Evolutionary conservation across 2,888 invertebrate species (phyloP), one percentile per base, ranked within the genome.

Genomic region (Drosophila rellima): DNA sequence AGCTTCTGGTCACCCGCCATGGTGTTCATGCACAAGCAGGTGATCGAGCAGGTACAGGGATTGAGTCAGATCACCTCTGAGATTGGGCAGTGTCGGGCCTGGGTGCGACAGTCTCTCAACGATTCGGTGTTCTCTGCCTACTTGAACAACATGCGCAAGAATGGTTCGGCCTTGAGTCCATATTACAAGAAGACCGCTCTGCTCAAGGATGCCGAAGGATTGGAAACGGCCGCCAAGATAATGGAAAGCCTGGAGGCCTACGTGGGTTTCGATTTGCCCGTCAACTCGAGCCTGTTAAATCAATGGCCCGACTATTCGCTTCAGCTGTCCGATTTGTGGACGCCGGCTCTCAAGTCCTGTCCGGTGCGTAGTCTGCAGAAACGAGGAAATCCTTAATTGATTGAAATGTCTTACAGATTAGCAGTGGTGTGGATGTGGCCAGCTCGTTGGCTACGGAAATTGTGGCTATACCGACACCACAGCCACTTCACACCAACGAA

Each of bases 1-100:
- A 96, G 95, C 90, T 98, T 98, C 92, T 98, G 98, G 98, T 95
- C 96, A 1, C 95, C 97, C 3, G 93, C 98, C 18, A 93, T 97
- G 48, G 95, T 97, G 17, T 95, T 98, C 82, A 97, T 98, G 37
- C 98, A 99, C 92, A 94, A 96, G 72, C 96, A 97, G 92, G 96
- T 97, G 52, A 96, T 98, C 75, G 95, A 96, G 85, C 96, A 91
- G 92, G 96, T 98, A 77, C 95, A 95, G 51, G 93, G 95, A 13
- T 93, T 98, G 50, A 94, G 95, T 3, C 97, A 97, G 92, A 96
- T 98, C 52, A 96, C 95, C 42, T 96, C 96, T 0, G 98, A 98
- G 93, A 96, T 98, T 74, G 98, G 98, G 0, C 95, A 96, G 83
- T 98, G 98, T 87, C 94, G 98, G 78, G 96, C 97, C 3, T 99